A percentile compares a stretch with the other conserved stretches of the same genome.
phyloP scores from a whole-genome alignment of 2,113 vertebrate genomes.

The Myanophis thanlyinensis region DNA sequence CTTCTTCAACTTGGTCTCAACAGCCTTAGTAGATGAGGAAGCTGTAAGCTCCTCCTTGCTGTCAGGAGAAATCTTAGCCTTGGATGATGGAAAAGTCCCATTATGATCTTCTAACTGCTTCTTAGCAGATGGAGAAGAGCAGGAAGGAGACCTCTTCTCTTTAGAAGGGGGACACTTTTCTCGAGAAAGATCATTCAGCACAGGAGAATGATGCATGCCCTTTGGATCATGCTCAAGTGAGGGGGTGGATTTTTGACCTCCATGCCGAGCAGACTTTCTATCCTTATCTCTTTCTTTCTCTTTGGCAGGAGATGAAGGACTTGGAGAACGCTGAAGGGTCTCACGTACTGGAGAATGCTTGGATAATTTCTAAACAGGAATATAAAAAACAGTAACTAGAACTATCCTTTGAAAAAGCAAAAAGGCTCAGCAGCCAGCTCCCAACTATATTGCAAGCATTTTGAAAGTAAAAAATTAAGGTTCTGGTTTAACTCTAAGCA shows the following conservation, averaged over 20 bases:
- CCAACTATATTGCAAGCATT: not conserved
- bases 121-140: not conserved
- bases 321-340: constrained; percentile 3
- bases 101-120: constrained; percentile 14
- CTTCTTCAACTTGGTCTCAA: constrained; percentile 6
- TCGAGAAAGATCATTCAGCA: not conserved
- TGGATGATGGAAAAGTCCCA: constrained; percentile 1
- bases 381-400: not conserved
- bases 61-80: constrained; percentile 1
- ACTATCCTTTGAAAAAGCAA: not conserved
- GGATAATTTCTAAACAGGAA: constrained; percentile 5
- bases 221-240: constrained; percentile 7
- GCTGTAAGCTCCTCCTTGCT: not conserved
- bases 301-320: not conserved
- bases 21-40: not conserved
- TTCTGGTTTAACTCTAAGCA: not conserved
- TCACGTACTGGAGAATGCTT: constrained; percentile 47
- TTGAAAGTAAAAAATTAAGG: not conserved
- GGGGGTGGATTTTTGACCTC: not conserved
- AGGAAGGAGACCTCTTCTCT: not conserved
- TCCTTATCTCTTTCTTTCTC: constrained; percentile 50
- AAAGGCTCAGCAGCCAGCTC: not conserved
- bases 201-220: not conserved
- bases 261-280: constrained; percentile 27
- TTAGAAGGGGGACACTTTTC: constrained; percentile 11